Conservation (phyloP, 2,113 vertebrate species). For the Thalassarche chlororhynchos region DNA sequence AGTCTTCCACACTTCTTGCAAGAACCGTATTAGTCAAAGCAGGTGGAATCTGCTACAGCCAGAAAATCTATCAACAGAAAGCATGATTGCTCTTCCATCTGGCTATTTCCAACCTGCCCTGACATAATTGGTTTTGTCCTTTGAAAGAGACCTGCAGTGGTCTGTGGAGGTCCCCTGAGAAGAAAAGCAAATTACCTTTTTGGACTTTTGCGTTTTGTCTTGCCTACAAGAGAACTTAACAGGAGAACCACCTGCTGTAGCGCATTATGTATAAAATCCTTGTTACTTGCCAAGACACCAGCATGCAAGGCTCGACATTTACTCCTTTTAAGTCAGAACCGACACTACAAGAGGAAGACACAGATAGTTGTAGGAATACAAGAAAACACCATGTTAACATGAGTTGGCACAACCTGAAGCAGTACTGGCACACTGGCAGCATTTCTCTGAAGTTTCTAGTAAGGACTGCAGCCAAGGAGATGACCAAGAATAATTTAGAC, state of each 20-base stretch:
- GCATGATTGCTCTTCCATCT: rapidly evolving
- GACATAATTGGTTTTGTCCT: not conserved
- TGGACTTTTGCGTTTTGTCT: not conserved
- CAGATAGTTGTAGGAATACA: not conserved
- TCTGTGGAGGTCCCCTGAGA: not conserved
- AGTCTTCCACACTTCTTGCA: not conserved
- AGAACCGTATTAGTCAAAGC: not conserved
- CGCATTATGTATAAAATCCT: not conserved
- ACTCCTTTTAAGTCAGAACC: not conserved
- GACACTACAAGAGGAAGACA: not conserved
- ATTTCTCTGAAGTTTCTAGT: not conserved
- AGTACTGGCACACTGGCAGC: not conserved
- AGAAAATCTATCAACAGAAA: not conserved
- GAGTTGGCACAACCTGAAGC: not conserved
- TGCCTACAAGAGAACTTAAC: not conserved
- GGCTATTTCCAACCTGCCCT: not conserved
- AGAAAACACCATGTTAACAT: not conserved
- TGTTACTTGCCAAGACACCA: not conserved
- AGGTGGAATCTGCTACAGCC: not conserved
- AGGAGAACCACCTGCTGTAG: not conserved
- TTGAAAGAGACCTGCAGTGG: not conserved
- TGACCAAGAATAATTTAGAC: not conserved
- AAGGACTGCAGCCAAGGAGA: not conserved
- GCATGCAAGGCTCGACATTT: not conserved
- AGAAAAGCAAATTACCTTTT: not conserved